A percentile compares a stretch with the other conserved stretches of the same genome.
phyloP scores from a whole-genome alignment of 2,113 vertebrate genomes.

The Galemys pyrenaicus region DNA sequence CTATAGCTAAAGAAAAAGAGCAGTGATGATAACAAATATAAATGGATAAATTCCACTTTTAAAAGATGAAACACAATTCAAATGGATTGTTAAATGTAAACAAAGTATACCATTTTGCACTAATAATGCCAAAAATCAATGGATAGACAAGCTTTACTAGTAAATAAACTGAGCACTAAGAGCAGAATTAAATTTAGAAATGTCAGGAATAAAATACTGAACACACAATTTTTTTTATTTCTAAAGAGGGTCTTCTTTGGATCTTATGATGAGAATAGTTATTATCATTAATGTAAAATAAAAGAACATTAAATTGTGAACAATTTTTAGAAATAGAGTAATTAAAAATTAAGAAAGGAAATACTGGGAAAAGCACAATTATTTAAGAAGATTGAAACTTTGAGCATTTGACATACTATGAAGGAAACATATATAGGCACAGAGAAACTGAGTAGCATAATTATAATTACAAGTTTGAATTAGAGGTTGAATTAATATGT shows the following conservation, averaged over 20 bases:
- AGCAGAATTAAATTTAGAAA: background rate
- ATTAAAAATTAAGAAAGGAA: background rate
- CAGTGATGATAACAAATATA: background rate
- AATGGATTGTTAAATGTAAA: background rate
- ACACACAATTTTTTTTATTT: background rate
- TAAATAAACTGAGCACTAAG: background rate
- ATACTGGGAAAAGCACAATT: background rate
- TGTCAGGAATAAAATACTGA: background rate
- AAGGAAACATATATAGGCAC: background rate
- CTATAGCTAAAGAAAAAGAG: background rate
- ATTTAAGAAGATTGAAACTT: background rate
- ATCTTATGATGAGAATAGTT: background rate
- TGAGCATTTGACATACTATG: background rate
- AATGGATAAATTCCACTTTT: conserved; percentile 3
- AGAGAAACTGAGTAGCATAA: background rate
- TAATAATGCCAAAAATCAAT: background rate
- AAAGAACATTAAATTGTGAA: background rate
- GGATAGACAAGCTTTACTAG: background rate
- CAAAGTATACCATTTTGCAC: no score
- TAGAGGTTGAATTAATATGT: background rate
- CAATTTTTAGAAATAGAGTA: background rate
- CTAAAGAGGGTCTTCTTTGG: background rate
- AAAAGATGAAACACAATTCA: conserved; percentile 25
- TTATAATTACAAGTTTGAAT: background rate
- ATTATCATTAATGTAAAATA: background rate